Evolutionary conservation across 2,888 invertebrate genomes (phyloP).

Genomic region (Therioaphis trifolii): DNA sequence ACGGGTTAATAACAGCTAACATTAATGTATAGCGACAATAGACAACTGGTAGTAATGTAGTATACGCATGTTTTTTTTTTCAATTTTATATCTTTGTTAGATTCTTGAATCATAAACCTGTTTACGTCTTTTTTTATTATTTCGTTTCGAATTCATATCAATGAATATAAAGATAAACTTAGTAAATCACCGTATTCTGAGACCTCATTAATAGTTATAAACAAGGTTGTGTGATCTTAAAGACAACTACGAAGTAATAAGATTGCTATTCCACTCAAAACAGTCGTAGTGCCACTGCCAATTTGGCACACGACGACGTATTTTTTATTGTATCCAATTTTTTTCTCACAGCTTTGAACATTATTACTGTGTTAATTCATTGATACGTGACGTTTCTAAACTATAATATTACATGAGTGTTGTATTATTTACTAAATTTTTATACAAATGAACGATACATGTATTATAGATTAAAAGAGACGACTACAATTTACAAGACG

Average conservation of each 20-base stretch:
- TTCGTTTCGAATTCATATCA: background rate
- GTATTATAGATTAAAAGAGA: too few species aligned
- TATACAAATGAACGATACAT: too few species aligned
- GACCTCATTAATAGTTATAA: constrained; percentile 40
- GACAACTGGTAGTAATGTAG: background rate
- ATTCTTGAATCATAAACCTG: constrained; percentile 36
- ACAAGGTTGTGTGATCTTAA: constrained; percentile 38
- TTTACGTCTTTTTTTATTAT: constrained; percentile 10
- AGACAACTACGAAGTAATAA: constrained; percentile 13
- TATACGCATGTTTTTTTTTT: background rate
- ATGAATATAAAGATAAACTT: constrained; percentile 22
- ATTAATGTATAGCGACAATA: background rate
- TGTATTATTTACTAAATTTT: too few species aligned
- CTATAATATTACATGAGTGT: too few species aligned
- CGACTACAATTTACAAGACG: too few species aligned
- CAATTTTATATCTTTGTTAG: constrained; percentile 18
- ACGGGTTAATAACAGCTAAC: background rate
- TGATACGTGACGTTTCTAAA: background rate
- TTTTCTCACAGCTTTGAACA: constrained; percentile 39
- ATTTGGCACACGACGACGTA: constrained; percentile 48
- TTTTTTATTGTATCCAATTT: constrained; percentile 47
- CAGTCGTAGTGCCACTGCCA: constrained; percentile 33
- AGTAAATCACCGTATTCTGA: background rate
- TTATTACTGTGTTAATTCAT: background rate
- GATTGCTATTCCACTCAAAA: constrained; percentile 47